Conservation (phyloP, 2,888 invertebrate genomes). For the Ceriagrion tenellum region DNA sequence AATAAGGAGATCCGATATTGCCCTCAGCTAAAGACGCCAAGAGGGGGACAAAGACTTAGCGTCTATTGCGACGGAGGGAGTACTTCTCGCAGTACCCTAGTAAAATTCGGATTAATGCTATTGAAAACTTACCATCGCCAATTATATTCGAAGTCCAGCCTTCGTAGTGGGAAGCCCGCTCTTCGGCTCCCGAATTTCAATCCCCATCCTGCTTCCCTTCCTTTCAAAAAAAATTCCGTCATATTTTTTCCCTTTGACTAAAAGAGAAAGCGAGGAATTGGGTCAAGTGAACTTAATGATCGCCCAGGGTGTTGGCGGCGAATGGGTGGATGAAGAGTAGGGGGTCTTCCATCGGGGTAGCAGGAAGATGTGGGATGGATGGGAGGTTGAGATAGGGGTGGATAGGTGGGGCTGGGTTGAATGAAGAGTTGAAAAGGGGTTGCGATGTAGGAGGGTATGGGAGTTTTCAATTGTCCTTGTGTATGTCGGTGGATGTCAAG, state of each 20-base stretch:
- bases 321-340: not conserved
- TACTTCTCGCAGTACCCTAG: too few relatives aligned
- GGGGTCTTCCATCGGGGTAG: not conserved
- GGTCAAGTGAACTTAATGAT: constrained; percentile 65
- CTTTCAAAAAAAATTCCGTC: not conserved
- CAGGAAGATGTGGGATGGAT: too few relatives aligned
- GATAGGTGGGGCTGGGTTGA: not conserved
- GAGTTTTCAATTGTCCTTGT: not conserved
- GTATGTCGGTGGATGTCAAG: not conserved
- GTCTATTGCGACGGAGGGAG: too few relatives aligned
- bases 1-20: too few relatives aligned
- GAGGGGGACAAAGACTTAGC: too few relatives aligned
- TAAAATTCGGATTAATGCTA: too few relatives aligned
- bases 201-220: not conserved
- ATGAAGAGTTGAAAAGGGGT: not conserved
- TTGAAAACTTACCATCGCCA: not conserved
- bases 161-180: too few relatives aligned
- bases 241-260: constrained; percentile 1
- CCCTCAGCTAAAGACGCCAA: too few relatives aligned
- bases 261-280: constrained; percentile 59
- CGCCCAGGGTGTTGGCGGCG: constrained; percentile 25
- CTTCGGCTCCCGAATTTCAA: not conserved
- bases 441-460: not conserved
- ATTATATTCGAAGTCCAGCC: not conserved
- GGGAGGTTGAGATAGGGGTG: not conserved